phyloP scores from a whole-genome alignment of 2,888 invertebrate genomes.

The Pristionchus mayeri region DNA sequence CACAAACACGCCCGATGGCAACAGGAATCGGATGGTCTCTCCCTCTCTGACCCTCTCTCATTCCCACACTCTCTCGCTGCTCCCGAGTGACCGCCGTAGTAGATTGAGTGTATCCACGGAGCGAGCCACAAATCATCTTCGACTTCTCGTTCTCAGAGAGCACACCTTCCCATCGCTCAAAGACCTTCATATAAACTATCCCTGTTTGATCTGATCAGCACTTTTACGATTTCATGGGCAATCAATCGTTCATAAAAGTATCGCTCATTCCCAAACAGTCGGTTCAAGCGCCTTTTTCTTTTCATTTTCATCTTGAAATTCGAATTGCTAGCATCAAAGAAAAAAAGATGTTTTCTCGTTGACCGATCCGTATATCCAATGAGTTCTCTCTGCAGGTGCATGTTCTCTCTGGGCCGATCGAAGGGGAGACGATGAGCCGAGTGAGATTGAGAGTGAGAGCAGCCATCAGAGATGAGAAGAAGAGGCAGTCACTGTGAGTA shows the following conservation, averaged over 20 bases:
- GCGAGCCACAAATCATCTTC: background rate
- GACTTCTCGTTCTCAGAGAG: background rate
- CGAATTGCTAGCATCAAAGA: too few relatives aligned
- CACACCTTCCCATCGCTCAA: background rate
- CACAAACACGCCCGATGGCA: constrained; percentile 30
- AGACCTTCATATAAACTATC: too few relatives aligned
- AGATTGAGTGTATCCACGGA: constrained; percentile 1
- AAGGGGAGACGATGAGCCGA: constrained; percentile 38
- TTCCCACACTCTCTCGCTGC: background rate
- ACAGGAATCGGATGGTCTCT: background rate
- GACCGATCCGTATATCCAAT: too few relatives aligned
- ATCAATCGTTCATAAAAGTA: background rate
- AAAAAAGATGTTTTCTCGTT: too few relatives aligned
- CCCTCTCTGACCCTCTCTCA: background rate
- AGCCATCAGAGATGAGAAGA: constrained; percentile 6
- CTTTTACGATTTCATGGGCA: background rate
- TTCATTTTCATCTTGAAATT: too few relatives aligned
- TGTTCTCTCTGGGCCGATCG: constrained; percentile 36
- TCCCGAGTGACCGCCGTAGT: constrained; percentile 4
- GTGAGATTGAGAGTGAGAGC: constrained; percentile 41
- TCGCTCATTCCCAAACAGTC: background rate
- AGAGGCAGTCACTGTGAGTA: constrained; percentile 15
- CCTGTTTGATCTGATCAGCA: too few relatives aligned
- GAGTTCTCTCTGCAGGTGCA: constrained; percentile 20
- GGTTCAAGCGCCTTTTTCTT: background rate